Base-by-base conservation (phyloP, 2,797 vertebrate species). In the Phoebastria nigripes region DNA sequence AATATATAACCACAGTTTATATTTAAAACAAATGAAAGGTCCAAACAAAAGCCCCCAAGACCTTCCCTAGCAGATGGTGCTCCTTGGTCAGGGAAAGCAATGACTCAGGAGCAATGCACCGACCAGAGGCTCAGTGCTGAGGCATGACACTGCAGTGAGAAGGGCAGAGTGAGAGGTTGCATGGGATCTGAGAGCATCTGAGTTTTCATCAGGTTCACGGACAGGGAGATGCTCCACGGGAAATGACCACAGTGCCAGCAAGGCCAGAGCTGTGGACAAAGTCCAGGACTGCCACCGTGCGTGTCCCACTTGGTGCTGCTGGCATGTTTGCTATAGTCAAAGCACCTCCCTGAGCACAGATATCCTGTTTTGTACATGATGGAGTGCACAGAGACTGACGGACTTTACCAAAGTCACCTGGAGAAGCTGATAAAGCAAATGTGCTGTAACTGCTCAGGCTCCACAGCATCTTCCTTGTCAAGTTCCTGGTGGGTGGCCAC, bases 291-390 rank as follows among this genome's bases (percentile, higher is more conserved):
- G 66, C 31, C 58, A n/a, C 33, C 3, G 2, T 44, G 9, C 33
- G 4, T 15, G 15, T 42, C 15, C 29, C 2, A 2, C 15, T 46
- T 47, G 11, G 10, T 58, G 17, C 24, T 62, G 51, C 56, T 51
- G 31, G 31, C 0, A 0, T 8, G 21, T 26, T 77, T 44, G 51
- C 65, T 42, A 20, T 1, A 49, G 37, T 12, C 41, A 46, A n/a
- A 71, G 33, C 33, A 42, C 4, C 18, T 46, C 37, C 33, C n/a
- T 69, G 49, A 69, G 41, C 70, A 56, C 12, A 13, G 17, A 9
- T 31, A 18, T 39, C 9, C 16, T 2, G 0, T 42, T 78, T 52
- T 56, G 15, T 12, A 52, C 14, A 13, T 15, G 15, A 55, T 2
- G 22, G n/a, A 59, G 35, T 20, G 11, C 31, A 10, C 7, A 18